Percentiles rank a stretch among this genome's conserved stretches.
These are phyloP conservation scores for Crocuta crocuta DNA, from an alignment of 2,113 vertebrate genomes.

Conservation along the genomic window DNA sequence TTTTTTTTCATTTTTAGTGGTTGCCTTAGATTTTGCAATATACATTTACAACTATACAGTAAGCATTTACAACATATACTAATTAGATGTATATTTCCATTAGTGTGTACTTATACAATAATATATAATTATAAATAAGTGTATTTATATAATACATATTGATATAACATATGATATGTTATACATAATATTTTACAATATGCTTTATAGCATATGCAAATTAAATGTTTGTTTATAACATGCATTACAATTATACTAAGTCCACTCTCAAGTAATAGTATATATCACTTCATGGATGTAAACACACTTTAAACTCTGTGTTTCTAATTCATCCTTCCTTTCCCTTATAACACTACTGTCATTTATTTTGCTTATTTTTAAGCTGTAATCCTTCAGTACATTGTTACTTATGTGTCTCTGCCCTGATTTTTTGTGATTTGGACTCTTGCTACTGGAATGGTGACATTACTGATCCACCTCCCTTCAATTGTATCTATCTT, in stretches of 20 bases:
- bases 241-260: background rate
- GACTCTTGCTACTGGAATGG: background rate
- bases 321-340: background rate
- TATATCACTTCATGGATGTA: background rate
- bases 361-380: background rate
- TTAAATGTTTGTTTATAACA: background rate
- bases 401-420: background rate
- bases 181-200: background rate
- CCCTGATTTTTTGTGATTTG: background rate
- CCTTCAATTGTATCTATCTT: background rate
- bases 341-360: background rate
- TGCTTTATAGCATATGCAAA: background rate
- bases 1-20: background rate
- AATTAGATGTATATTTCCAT: background rate
- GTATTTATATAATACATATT: background rate
- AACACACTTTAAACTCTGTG: background rate
- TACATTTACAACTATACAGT: background rate
- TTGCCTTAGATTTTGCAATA: background rate
- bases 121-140: background rate
- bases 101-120: background rate
- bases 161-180: background rate
- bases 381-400: background rate
- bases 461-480: background rate
- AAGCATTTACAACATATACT: background rate
- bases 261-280: background rate